phyloP scores from a whole-genome alignment of 2,797 vertebrate species.

The Danio tinwini region DNA sequence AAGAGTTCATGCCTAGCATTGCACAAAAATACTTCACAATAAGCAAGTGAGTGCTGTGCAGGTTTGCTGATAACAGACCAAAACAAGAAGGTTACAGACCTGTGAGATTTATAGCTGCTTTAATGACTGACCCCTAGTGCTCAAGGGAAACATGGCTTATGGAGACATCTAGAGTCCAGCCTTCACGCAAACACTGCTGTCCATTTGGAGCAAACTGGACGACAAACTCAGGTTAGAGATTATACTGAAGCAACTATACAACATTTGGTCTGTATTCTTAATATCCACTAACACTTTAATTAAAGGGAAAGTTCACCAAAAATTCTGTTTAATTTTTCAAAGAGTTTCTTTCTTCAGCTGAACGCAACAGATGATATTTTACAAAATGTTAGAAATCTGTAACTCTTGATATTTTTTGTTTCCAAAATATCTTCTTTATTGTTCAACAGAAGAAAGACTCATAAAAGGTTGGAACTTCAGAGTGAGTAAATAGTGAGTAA shows the following conservation, averaged over 20 bases:
- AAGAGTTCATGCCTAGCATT: slow-evolving; percentile 1
- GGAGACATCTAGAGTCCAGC: slow-evolving; percentile 40
- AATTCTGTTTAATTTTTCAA: no score
- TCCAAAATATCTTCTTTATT: no score
- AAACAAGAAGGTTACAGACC: not conserved
- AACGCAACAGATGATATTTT: no score
- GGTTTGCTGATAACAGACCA: not conserved
- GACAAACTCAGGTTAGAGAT: not conserved
- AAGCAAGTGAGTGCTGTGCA: not conserved
- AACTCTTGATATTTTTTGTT: no score
- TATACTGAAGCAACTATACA: not conserved
- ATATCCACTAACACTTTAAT: no score
- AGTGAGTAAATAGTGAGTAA: no score
- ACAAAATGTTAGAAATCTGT: no score
- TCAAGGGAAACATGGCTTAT: slow-evolving; percentile 27
- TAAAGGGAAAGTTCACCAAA: no score
- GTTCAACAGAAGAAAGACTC: no score
- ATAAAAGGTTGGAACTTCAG: no score
- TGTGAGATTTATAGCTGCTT: not conserved
- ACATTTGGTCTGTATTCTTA: no score
- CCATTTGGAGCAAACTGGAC: not conserved
- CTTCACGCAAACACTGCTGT: not conserved
- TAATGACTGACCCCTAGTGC: not conserved
- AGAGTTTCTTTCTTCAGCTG: no score
- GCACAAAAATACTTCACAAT: not conserved